Base-by-base conservation (phyloP, 2,797 vertebrate genomes). In the Sebastolobus altivelis region DNA sequence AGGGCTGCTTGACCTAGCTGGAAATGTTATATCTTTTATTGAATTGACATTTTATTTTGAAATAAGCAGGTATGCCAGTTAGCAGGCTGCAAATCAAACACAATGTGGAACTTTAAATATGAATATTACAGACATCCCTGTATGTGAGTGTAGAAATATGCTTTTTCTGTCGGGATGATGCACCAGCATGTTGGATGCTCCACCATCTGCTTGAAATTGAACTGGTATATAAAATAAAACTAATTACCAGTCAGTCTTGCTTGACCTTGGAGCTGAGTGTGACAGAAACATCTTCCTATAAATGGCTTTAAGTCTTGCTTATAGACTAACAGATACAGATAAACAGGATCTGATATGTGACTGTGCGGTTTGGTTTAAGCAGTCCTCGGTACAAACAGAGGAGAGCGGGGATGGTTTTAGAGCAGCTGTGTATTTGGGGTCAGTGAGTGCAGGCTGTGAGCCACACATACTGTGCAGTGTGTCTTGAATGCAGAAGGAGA, bases 401-500 rank as follows among this genome's bases (percentile, higher is more conserved):
- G 66, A 38, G 80, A 79, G 86, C 68, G 63, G 85, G 86, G 87
- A 80, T 83, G 90, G 81, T 80, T n/a, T 77, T 76, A 84, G 88
- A 93, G 91, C 92, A 92, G 89, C 89, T 91, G 88, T 86, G 91
- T 83, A 52, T 86, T 81, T 76, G 87, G 93, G 92, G 93, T 94
- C 93, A 93, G 25, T 69, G 91, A 89, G 93, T 93, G 74, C 91
- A 89, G 79, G 77, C 82, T 72, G 77, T 62, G 83, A 91, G 89
- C 83, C 81, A 79, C 82, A 43, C 86, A 83, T 68, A 81, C 89
- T 83, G 88, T 74, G 82, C 88, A 59, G 73, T 72, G 87, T 89
- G 91, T 85, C 83, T 92, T 77, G 83, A 85, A 90, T 83, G 87
- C 88, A 84, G 82, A 87, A n/a, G 72, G 72, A 82, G 29, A 33